These are phyloP conservation scores for Rostratula benghalensis DNA, from an alignment of 2,113 vertebrate species.

Conservation along the genomic window DNA sequence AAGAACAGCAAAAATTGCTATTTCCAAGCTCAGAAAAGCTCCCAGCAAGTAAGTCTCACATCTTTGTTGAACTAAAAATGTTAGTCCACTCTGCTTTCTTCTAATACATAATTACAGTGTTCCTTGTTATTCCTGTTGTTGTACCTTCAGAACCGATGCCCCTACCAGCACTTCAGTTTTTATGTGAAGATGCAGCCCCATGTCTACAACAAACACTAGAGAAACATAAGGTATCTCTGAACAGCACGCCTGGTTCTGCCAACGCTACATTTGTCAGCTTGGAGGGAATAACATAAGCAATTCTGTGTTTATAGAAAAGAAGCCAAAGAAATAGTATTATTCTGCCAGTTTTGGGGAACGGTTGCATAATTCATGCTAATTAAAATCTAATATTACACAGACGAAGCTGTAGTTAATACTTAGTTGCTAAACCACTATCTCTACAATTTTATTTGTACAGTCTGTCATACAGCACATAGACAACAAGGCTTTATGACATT, in stretches of 20 bases:
- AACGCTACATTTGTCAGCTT: background rate
- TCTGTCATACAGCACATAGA: background rate
- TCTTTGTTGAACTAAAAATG: background rate
- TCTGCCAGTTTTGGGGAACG: conserved; percentile 15
- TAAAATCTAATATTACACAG: background rate
- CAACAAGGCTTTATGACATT: background rate
- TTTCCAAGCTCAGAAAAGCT: background rate
- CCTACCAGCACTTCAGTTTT: background rate
- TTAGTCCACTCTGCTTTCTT: background rate
- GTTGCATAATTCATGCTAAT: background rate
- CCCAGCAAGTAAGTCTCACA: background rate
- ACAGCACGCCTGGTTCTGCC: background rate
- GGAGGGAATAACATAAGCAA: background rate
- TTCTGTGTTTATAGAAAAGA: conserved; percentile 33
- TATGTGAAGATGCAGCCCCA: background rate
- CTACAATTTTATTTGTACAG: background rate
- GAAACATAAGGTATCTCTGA: conserved; percentile 16
- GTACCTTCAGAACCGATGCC: background rate
- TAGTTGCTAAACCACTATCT: background rate
- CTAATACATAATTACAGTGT: background rate
- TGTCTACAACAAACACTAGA: background rate
- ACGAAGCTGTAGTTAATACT: background rate
- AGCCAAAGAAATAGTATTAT: conserved; percentile 29
- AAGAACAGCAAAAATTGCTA: background rate
- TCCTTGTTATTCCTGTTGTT: background rate